Base-by-base conservation (phyloP, 2,113 vertebrate genomes). In the Xiphias gladius region DNA sequence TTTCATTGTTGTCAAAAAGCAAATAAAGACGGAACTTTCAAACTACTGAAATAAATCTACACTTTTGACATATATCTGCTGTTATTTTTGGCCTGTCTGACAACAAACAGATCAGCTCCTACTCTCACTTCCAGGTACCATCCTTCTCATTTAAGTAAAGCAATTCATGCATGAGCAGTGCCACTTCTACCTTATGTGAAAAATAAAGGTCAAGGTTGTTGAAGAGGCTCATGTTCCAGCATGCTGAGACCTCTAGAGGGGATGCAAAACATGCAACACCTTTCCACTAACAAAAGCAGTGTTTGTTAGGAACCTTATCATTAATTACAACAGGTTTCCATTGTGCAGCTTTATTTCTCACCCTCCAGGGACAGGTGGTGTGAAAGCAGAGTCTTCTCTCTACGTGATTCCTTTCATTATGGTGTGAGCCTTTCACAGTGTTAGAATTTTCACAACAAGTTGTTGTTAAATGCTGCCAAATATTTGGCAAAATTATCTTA, bases 181-280 rank as follows among this genome's bases (percentile, higher is more conserved):
- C 16, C 59, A 48, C 41, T 55, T 58, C 43, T 24, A n/a, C n/a
- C 58, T 43, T 2, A 16, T 20, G 26, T 83, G 80, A 85, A 89
- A 93, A 88, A 75, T 22, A 1, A 22, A 80, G 43, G 37, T n/a
- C 11, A 10, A 1, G 28, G 10, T 30, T 55, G 2, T 28, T 43
- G 41, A 64, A 67, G 16, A 79, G 7, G 66, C 69, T 89, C 92
- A 85, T 70, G 91, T 85, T 81, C 20, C 58, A 48, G 74, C 91
- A 85, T 89, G 90, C 71, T 57, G 17, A 71, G 10, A 77, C 37
- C 87, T 89, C 89, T 62, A 43, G n/a, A 79, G 85, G 62, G 85
- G 50, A 78, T 16, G 17, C 14, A 59, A 61, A 74, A 64, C 76
- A 87, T 37, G 26, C 50, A 82, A 76, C 62, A 78, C 28, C 17